Evolutionary conservation across 2,797 vertebrate genomes (phyloP).

Genomic region (Meda fulgida): DNA sequence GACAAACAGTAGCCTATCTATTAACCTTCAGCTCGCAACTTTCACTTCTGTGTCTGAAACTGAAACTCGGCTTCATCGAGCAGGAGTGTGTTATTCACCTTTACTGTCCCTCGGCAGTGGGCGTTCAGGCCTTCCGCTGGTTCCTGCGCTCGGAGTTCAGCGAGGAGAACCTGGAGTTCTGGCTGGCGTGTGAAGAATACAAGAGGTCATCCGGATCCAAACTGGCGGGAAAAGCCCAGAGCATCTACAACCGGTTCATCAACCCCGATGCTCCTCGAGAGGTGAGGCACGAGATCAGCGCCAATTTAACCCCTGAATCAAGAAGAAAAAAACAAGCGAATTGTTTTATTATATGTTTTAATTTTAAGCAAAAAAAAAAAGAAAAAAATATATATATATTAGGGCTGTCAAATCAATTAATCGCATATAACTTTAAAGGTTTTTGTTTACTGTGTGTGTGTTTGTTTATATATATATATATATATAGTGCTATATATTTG

Average conservation of each 20-base stretch:
- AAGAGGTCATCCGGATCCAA: conserved; percentile 59
- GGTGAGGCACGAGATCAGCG: conserved; percentile 61
- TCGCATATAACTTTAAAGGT: too few relatives aligned
- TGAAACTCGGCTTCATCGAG: too few relatives aligned
- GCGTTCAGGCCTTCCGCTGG: conserved; percentile 73
- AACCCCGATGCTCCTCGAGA: conserved; percentile 77
- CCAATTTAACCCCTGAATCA: not conserved
- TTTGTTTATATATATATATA: too few relatives aligned
- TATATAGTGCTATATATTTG: too few relatives aligned
- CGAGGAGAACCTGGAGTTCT: conserved; percentile 84
- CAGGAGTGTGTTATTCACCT: not conserved
- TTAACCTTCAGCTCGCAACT: not conserved
- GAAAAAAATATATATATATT: too few relatives aligned
- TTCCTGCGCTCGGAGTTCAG: conserved; percentile 84
- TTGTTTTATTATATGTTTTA: too few relatives aligned
- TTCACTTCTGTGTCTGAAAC: not conserved
- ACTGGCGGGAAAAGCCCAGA: conserved; percentile 70
- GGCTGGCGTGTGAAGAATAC: conserved; percentile 84
- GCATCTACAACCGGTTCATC: conserved; percentile 77
- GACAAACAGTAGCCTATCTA: too few relatives aligned
- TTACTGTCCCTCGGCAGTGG: conserved; percentile 60
- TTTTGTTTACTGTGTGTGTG: too few relatives aligned
- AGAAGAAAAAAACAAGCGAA: too few relatives aligned
- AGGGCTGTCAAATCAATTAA: too few relatives aligned
- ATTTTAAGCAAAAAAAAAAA: not conserved